Conservation (phyloP, 2,797 vertebrate genomes). For the Falco concolor region DNA sequence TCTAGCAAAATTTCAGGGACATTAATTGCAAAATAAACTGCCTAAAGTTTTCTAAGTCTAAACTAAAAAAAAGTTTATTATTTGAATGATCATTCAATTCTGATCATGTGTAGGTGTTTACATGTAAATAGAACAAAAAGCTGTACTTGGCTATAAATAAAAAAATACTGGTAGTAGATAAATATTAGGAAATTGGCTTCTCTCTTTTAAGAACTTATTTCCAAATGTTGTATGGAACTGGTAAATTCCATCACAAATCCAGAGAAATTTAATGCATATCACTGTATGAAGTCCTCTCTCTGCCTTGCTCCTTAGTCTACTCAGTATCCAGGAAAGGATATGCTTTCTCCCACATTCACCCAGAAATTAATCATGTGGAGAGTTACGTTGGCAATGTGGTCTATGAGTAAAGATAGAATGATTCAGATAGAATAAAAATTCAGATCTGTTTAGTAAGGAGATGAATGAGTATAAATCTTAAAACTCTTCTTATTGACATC, state of each 20-base stretch:
- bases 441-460: not conserved
- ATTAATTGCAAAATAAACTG: not conserved
- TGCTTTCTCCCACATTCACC: not conserved
- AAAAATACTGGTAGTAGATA: not conserved
- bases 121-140: not conserved
- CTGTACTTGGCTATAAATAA: not conserved
- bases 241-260: not conserved
- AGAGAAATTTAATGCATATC: not conserved
- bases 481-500: not conserved
- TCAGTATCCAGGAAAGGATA: not conserved
- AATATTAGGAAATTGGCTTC: not conserved
- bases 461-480: not conserved
- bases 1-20: not conserved
- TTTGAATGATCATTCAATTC: not conserved
- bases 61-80: not conserved
- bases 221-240: not conserved
- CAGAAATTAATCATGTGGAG: not conserved
- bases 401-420: not conserved
- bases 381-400: not conserved
- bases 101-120: not conserved
- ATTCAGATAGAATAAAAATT: not conserved
- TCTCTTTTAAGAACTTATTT: not conserved
- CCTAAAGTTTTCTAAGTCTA: not conserved
- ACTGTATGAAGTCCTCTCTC: not conserved
- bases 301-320: not conserved